Evolutionary conservation across 2,113 vertebrate species (phyloP).

Genomic region (Terrapene triunguis): DNA sequence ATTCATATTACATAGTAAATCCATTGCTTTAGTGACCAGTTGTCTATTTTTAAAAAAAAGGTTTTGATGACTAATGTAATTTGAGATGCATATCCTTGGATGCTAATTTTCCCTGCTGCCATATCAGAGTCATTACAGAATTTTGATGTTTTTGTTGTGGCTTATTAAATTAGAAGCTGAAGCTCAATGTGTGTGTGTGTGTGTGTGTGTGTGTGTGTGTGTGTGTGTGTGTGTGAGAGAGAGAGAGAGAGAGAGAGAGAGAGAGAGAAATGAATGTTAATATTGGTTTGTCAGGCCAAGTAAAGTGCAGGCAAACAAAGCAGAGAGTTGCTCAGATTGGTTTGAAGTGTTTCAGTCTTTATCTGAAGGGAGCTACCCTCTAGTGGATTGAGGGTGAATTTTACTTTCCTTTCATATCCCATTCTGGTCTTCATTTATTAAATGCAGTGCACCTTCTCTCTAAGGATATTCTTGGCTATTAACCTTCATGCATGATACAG

Average conservation of each 20-base stretch:
- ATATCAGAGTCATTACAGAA: neutral
- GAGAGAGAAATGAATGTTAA: neutral
- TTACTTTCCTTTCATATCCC: conserved; percentile 20
- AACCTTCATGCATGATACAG: conserved; percentile 71
- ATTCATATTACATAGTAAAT: conserved; percentile 34
- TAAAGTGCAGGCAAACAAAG: neutral
- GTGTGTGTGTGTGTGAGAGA: neutral
- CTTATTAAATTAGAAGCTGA: conserved; percentile 46
- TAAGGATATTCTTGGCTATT: conserved; percentile 53
- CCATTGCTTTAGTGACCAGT: conserved; percentile 43
- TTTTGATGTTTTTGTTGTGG: conserved; percentile 34
- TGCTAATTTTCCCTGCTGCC: neutral
- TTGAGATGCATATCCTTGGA: conserved; percentile 2
- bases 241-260: neutral
- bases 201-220: neutral
- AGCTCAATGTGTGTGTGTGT: neutral
- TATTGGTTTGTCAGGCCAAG: neutral
- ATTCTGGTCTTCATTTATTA: conserved; percentile 10
- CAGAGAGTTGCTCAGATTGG: neutral
- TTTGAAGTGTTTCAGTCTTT: neutral
- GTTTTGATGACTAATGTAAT: neutral
- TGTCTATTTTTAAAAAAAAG: conserved; percentile 59
- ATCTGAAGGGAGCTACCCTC: conserved; percentile 68
- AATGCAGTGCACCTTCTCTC: conserved; percentile 33
- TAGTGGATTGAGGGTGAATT: conserved; percentile 74